phyloP scores from a whole-genome alignment of 1,140 invertebrate genomes.

The Anastatus disparis region DNA sequence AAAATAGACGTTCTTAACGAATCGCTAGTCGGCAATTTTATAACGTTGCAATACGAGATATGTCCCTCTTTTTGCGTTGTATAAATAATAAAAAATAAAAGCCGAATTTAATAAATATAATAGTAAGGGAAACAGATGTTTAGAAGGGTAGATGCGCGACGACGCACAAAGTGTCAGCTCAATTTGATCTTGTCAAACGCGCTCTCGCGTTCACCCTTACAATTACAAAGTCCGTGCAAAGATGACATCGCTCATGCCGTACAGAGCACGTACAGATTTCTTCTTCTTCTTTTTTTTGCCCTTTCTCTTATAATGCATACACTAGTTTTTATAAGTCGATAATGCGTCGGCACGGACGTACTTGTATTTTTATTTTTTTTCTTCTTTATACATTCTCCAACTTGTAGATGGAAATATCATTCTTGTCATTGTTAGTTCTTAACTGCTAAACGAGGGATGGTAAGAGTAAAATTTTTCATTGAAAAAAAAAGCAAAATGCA shows the following conservation, averaged over 20 bases:
- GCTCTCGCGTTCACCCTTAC: constrained; percentile 42
- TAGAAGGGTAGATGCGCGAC: constrained; percentile 34
- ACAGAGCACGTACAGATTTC: too few species aligned
- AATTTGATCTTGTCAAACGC: constrained; percentile 45
- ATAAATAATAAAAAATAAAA: constrained; percentile 45
- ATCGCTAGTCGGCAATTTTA: too few species aligned
- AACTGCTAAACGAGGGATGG: background rate
- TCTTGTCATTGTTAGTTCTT: background rate
- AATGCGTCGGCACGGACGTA: constrained; percentile 11
- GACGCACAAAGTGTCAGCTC: constrained; percentile 44
- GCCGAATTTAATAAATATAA: constrained; percentile 54
- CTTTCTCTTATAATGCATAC: too few species aligned
- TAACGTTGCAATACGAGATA: too few species aligned
- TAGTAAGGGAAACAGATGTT: constrained; percentile 53
- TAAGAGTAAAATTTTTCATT: background rate
- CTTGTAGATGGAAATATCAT: too few species aligned
- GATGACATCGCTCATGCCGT: constrained; percentile 57
- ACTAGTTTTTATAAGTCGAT: background rate
- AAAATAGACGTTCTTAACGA: too few species aligned
- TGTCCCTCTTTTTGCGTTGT: constrained; percentile 39
- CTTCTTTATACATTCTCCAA: too few species aligned
- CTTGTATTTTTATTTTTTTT: too few species aligned
- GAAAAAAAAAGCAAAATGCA: background rate
- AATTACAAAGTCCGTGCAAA: constrained; percentile 44
- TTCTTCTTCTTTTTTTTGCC: background rate